Percentiles rank a stretch among this genome's conserved stretches.
phyloP scores from a whole-genome alignment of 2,113 vertebrate genomes.

The Cyanoliseus patagonus region DNA sequence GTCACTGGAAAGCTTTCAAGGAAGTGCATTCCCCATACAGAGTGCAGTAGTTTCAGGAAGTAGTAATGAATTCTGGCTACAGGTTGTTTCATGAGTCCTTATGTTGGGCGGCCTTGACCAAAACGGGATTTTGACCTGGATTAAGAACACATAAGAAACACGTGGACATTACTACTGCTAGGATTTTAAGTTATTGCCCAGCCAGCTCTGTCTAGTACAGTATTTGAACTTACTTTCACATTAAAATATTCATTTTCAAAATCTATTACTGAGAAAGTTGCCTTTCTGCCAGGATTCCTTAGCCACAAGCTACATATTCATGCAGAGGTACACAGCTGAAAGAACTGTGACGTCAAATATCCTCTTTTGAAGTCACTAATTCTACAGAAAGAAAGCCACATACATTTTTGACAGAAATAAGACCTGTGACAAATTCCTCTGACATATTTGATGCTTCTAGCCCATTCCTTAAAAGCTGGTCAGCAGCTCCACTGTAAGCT shows the following conservation, averaged over 20 bases:
- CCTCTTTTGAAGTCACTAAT: not conserved
- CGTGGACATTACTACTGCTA: not conserved
- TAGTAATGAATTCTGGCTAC: conserved; percentile 23
- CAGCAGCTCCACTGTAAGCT: not conserved
- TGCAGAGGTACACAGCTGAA: not conserved
- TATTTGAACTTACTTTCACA: not conserved
- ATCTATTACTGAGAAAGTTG: not conserved
- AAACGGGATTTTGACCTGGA: conserved; percentile 79
- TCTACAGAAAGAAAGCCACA: not conserved
- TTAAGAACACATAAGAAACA: not conserved
- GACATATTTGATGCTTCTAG: not conserved
- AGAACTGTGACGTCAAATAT: not conserved
- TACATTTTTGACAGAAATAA: not conserved
- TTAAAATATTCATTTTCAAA: not conserved
- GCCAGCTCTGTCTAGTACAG: not conserved
- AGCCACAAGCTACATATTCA: not conserved
- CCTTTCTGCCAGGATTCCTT: not conserved
- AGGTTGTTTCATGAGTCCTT: conserved; percentile 1
- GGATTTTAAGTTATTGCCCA: not conserved
- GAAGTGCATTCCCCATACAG: conserved; percentile 21
- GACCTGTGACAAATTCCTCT: not conserved
- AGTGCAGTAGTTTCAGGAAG: conserved; percentile 45
- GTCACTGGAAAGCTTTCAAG: conserved; percentile 66
- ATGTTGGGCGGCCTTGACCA: conserved; percentile 75
- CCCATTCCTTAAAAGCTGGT: not conserved